These are phyloP conservation scores for Eristalinus sepulchralis DNA, from an alignment of 2,888 invertebrate genomes.

Conservation along the genomic window DNA sequence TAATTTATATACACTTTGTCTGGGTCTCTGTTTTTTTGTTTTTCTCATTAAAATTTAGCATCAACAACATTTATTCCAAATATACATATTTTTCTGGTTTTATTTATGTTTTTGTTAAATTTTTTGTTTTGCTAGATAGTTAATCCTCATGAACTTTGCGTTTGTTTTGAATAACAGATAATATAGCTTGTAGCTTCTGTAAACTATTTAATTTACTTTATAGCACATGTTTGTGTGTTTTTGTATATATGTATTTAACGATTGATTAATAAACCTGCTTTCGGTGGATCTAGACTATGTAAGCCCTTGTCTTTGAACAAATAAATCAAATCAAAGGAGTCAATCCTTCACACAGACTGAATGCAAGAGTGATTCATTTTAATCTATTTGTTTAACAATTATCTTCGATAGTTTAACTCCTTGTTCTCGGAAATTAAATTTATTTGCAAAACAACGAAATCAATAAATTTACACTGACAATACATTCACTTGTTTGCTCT, in stretches of 20 bases:
- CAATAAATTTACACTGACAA: constrained; percentile 50
- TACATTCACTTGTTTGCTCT: constrained; percentile 16
- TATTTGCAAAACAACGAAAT: constrained; percentile 38
- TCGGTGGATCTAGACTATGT: constrained; percentile 4
- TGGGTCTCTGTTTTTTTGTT: constrained; percentile 48
- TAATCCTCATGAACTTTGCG: constrained; percentile 45
- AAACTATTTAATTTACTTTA: constrained; percentile 35
- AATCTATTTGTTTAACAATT: constrained; percentile 32
- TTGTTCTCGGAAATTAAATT: not conserved
- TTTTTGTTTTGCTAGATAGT: constrained; percentile 13
- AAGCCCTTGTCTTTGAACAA: not conserved
- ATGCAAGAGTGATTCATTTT: not conserved
- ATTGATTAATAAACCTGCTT: not conserved
- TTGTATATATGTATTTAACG: constrained; percentile 4
- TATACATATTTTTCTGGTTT: constrained; percentile 52
- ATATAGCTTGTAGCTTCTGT: constrained; percentile 32
- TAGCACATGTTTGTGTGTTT: constrained; percentile 30
- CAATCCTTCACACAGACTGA: constrained; percentile 54
- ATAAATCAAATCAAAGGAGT: not conserved
- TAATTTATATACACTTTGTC: constrained; percentile 64
- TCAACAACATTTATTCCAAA: constrained; percentile 72
- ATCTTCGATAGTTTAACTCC: constrained; percentile 27
- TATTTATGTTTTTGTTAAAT: not conserved
- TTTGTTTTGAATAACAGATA: constrained; percentile 51
- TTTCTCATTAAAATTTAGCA: constrained; percentile 66